Base-by-base conservation (phyloP, 2,888 invertebrate species). In the Heliconius erato region DNA sequence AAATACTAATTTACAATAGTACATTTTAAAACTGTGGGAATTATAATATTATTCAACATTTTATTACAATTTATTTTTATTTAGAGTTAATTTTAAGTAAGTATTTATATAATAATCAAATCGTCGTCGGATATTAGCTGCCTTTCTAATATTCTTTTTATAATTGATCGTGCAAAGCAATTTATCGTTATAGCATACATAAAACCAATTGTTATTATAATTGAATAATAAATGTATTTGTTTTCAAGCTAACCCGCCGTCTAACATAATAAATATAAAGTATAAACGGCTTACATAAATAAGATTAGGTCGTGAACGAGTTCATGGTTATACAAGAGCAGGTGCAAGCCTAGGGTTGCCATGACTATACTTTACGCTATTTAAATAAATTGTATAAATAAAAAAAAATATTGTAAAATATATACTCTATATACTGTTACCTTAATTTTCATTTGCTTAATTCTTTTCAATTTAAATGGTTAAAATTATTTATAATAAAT, bases 251-350 rank as follows among this genome's bases (percentile, higher is more conserved):
- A 65, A 54, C 23, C 23, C 54, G 19, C 59, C 54, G 26, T 40
- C 68, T 76, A 80, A 40, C 74, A 54, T 59, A 80, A 54, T 68
- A 54, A 80, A 76, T 81, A 63, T 71, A 81, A 54, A 80, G 68
- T 71, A 44, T 71, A 81, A 69, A 81, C 40, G 40, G 77, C 69
- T 81, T 54, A 76, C 76, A 80, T 80, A 80, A 80, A 81, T 81
- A 72, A 78, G 81, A 81, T 81, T 81, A 77, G 77, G 81, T 81
- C 81, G 71, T 81, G 76, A 71, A 81, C 81, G 81, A 81, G 81
- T 81, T 81, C 77, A 81, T 63, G 77, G 81, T 69, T 81, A 59
- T 32, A 76, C 28, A 32, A 77, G 81, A 81, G 71, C 77, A 81
- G 81, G 81, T 81, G 81, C 71, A 40, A 5, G n/a, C n/a, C 11